Evolutionary conservation across 2,797 vertebrate genomes (phyloP).

Genomic region (Pangasius krempfi): DNA sequence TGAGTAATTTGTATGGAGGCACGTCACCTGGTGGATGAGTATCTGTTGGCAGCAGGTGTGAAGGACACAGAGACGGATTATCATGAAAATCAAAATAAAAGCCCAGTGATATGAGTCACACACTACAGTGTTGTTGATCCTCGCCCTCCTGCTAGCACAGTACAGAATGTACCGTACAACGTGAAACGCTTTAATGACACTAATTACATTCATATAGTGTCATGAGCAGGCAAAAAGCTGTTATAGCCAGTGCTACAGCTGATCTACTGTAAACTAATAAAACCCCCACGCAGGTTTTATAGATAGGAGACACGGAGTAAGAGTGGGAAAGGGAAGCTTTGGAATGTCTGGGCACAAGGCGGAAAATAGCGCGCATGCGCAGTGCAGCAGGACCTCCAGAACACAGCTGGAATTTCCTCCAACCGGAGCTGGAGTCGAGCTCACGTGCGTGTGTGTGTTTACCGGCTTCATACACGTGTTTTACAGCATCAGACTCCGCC

Average conservation of each 20-base stretch:
- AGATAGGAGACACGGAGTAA: background rate
- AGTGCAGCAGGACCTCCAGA: background rate
- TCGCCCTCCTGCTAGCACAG: background rate
- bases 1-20: background rate
- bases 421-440: background rate
- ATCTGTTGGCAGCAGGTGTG: too few relatives aligned
- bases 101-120: background rate
- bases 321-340: background rate
- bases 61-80: background rate
- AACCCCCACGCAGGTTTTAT: background rate
- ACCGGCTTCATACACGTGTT: slow-evolving; percentile 61
- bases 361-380: background rate
- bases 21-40: background rate
- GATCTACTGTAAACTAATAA: background rate
- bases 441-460: slow-evolving; percentile 61
- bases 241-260: background rate
- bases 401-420: slow-evolving; percentile 3
- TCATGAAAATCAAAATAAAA: background rate
- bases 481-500: slow-evolving; percentile 51
- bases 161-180: background rate
- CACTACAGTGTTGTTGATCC: background rate
- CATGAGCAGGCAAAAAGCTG: background rate
- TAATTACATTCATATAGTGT: background rate
- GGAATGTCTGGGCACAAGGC: background rate
- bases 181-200: background rate